phyloP scores from a whole-genome alignment of 2,113 vertebrate genomes.

The Oreochromis tanganicae region DNA sequence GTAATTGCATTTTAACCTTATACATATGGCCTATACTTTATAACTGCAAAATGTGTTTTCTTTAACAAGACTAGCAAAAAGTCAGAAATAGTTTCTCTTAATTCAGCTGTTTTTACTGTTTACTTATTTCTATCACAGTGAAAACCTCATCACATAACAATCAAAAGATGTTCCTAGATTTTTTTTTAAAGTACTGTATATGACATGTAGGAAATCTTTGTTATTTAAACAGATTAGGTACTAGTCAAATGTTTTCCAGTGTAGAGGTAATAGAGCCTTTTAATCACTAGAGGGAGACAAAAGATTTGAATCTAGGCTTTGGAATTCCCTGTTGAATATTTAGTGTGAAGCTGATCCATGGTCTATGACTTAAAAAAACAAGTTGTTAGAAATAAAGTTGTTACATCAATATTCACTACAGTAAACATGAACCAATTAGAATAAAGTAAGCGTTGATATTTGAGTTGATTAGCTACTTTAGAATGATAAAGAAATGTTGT shows the following conservation, averaged over 20 bases:
- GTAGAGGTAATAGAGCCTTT: neutral
- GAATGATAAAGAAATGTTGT: neutral
- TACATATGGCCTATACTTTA: neutral
- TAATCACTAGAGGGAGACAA: conserved; percentile 54
- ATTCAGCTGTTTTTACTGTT: neutral
- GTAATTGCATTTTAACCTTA: neutral
- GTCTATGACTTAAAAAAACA: neutral
- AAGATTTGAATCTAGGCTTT: neutral
- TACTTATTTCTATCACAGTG: neutral
- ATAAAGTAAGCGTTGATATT: neutral
- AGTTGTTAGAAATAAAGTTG: neutral
- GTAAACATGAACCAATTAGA: neutral
- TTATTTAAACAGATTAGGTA: neutral
- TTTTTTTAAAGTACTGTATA: neutral
- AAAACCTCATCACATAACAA: neutral
- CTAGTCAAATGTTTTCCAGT: neutral
- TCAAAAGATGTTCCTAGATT: neutral
- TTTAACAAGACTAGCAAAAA: neutral
- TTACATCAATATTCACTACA: neutral
- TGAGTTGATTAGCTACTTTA: neutral
- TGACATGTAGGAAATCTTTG: neutral
- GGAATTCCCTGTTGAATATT: neutral
- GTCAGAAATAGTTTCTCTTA: neutral
- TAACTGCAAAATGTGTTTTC: neutral
- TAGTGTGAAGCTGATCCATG: neutral